Percentiles rank a stretch among this genome's conserved stretches.
Evolutionary conservation across 2,888 invertebrate genomes (phyloP).

Genomic region (Desoria tigrina): DNA sequence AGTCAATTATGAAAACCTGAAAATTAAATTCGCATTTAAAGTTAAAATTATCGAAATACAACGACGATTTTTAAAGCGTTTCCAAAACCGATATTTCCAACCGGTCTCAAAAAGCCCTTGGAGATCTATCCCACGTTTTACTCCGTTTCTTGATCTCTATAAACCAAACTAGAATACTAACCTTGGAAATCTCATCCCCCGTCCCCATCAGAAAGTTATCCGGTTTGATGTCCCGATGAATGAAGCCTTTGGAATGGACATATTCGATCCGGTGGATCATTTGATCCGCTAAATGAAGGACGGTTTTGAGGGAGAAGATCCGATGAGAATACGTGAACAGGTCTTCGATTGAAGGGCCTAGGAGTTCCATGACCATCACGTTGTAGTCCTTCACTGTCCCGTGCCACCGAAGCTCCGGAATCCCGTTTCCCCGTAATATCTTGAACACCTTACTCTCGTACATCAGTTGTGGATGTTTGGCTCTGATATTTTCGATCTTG

Average conservation of each 20-base stretch:
- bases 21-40: too few relatives aligned
- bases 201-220: slow-evolving; percentile 99
- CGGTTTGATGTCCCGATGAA: slow-evolving; percentile 96
- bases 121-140: too few relatives aligned
- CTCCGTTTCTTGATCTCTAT: too few relatives aligned
- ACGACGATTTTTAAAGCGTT: too few relatives aligned
- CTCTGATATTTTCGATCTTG: slow-evolving; percentile 93
- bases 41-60: too few relatives aligned
- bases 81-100: too few relatives aligned
- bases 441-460: slow-evolving; percentile 99
- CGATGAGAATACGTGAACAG: slow-evolving; percentile 98
- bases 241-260: slow-evolving; percentile 98
- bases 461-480: slow-evolving; percentile 95
- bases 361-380: slow-evolving; percentile 96
- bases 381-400: slow-evolving; percentile 18
- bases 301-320: slow-evolving; percentile 98
- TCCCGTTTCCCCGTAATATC: slow-evolving; percentile 87
- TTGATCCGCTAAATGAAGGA: slow-evolving; percentile 95
- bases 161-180: too few relatives aligned
- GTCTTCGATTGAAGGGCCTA: slow-evolving; percentile 96
- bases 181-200: slow-evolving; percentile 92
- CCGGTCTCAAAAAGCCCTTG: too few relatives aligned
- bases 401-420: slow-evolving; percentile 28
- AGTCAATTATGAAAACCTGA: slow-evolving; percentile 96
- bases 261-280: slow-evolving; percentile 94